Base-by-base conservation (phyloP, 1,140 invertebrate genomes). In the Saxidomus purpurata region DNA sequence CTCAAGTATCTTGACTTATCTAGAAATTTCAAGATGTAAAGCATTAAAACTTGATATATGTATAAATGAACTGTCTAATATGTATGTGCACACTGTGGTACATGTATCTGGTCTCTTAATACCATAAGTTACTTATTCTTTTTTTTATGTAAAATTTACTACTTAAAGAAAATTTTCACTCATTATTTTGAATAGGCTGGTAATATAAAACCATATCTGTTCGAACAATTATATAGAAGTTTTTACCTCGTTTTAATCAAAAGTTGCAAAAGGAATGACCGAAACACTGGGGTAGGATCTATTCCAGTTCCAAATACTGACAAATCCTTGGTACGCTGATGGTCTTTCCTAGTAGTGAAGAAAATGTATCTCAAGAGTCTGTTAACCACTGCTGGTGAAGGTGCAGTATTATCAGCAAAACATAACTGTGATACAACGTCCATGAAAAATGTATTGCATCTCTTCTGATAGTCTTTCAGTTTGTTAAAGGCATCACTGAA, bases 371-470 rank as follows among this genome's bases (percentile, higher is more conserved):
- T 63, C 43, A 95, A 63, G 25, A 95, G 85, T 61, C 91, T 93
- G 6, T 92, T 59, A n/a, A 94, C 79, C 15, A 94, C 92, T 17
- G 92, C 79, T 15, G 83, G 47, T 36, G 91, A 92, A 28, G 94
- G 94, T 19, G 94, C 89, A 11, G 67, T 86, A 25, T 92, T 90
- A 9, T 92, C 91, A 49, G 82, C 88, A 91, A 95, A 95, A 80
- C 94, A 94, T 15, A 94, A 90, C 69, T 92, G 90, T 4, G 93
- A 92, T 9, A 95, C 94, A 17, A 95, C 90, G 11, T 92, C 91
- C 92, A 94, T 94, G 74, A 94, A 93, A 89, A 95, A 95, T 22
- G 86, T 89, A 81, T 94, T 94, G 86, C 90, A 93, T 15, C 89
- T 79, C 59, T 89, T 81, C 77, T 93, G 89, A 87, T 92, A 93